Evolutionary conservation across 2,113 vertebrate species (phyloP).

Genomic region (Anhinga rufa): DNA sequence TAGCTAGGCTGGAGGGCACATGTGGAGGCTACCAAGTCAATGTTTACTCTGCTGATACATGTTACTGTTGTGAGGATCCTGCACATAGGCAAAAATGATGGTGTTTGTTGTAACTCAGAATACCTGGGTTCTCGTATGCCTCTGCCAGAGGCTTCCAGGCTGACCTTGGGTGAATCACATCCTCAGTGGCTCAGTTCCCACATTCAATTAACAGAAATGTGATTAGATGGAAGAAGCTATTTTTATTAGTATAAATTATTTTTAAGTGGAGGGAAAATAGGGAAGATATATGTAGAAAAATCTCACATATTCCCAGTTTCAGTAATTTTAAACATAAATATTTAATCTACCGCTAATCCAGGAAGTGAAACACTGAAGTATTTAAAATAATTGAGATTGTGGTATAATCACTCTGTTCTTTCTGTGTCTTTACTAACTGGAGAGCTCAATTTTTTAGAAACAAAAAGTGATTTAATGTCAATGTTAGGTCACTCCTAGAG

Average conservation of each 20-base stretch:
- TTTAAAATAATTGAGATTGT: neutral
- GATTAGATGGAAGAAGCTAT: neutral
- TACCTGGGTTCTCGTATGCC: neutral
- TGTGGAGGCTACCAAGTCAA: neutral
- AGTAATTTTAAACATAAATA: neutral
- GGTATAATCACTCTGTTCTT: neutral
- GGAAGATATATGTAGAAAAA: neutral
- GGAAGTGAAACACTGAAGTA: neutral
- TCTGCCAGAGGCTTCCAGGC: neutral
- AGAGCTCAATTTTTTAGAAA: constrained; percentile 3
- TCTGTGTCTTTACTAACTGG: neutral
- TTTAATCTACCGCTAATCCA: neutral
- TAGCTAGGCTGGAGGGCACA: neutral
- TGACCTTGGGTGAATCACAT: neutral
- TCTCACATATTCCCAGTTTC: neutral
- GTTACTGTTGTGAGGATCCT: neutral
- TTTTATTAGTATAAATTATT: neutral
- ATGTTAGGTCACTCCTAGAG: neutral
- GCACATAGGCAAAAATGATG: neutral
- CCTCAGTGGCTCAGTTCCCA: neutral
- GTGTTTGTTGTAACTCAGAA: neutral
- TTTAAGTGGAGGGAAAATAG: neutral
- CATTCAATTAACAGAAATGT: neutral
- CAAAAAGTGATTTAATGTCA: neutral
- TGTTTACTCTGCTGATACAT: neutral